Evolutionary conservation across 2,797 vertebrate genomes (phyloP).

Genomic region (Ibycter americanus): DNA sequence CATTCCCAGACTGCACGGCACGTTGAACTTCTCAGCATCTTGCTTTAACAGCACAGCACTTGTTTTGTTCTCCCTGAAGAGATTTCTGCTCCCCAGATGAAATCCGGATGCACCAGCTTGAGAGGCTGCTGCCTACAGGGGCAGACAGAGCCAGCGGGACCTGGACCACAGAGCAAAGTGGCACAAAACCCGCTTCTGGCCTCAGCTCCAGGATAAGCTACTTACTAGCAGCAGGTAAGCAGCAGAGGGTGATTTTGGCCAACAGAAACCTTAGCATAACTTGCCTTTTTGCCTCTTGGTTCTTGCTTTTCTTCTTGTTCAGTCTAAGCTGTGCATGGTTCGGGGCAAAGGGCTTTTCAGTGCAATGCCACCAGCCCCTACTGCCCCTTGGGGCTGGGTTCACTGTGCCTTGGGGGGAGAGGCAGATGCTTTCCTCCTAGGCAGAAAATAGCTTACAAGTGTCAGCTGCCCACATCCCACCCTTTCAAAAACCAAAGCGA

Average conservation of each 20-base stretch:
- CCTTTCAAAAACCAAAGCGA: background rate
- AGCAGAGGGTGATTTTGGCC: background rate
- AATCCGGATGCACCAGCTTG: background rate
- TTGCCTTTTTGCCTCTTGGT: background rate
- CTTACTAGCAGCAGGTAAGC: background rate
- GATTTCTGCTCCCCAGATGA: background rate
- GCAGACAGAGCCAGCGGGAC: rapidly evolving
- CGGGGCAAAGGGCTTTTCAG: background rate
- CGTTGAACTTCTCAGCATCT: background rate
- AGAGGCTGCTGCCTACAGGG: rapidly evolving
- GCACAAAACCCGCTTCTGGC: background rate
- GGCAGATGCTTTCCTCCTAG: background rate
- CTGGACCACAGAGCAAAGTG: background rate
- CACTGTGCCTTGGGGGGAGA: too few relatives aligned
- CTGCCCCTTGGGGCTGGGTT: background rate
- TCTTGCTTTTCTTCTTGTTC: background rate
- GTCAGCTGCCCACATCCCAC: background rate
- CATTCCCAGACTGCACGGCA: rapidly evolving
- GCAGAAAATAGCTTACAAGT: background rate
- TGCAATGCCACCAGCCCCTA: rapidly evolving
- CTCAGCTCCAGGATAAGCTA: background rate
- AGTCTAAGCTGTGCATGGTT: rapidly evolving
- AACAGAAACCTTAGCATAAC: background rate
- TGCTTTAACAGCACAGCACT: background rate
- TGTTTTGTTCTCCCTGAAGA: background rate